Percentiles rank a stretch among this genome's conserved stretches.
phyloP scores from a whole-genome alignment of 2,797 vertebrate genomes.

The Notolabrus celidotus region DNA sequence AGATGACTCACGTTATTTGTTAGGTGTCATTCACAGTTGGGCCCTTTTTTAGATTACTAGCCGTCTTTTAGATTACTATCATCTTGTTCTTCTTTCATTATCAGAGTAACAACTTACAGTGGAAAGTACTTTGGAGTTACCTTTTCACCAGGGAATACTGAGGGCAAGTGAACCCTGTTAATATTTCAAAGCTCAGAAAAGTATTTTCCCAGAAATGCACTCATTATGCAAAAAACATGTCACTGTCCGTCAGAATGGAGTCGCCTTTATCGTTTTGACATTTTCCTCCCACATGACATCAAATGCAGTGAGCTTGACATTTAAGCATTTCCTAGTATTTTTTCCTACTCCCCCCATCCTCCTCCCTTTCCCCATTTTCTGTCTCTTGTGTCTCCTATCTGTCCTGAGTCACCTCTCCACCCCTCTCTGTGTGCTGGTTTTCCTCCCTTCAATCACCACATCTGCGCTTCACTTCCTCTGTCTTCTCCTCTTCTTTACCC shows the following conservation, averaged over 20 bases:
- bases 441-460: neutral
- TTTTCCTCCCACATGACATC: slow-evolving; percentile 41
- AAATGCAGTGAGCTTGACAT: slow-evolving; percentile 41
- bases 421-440: neutral
- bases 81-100: too few species aligned
- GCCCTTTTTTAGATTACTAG: too few species aligned
- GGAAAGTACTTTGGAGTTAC: neutral
- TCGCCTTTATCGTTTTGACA: slow-evolving; percentile 14
- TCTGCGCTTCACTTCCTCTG: neutral
- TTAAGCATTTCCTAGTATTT: slow-evolving; percentile 25
- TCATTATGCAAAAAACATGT: neutral
- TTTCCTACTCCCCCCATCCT: neutral
- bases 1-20: too few species aligned
- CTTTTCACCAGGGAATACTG: neutral
- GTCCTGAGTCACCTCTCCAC: neutral
- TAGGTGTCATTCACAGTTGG: too few species aligned
- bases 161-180: neutral
- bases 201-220: neutral
- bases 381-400: neutral
- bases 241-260: neutral
- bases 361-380: neutral
- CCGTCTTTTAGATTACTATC: too few species aligned
- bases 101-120: too few species aligned
- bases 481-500: slow-evolving; percentile 12
- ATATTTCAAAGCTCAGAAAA: neutral